Conservation (phyloP, 2,797 vertebrate genomes). For the Mergus octosetaceus region DNA sequence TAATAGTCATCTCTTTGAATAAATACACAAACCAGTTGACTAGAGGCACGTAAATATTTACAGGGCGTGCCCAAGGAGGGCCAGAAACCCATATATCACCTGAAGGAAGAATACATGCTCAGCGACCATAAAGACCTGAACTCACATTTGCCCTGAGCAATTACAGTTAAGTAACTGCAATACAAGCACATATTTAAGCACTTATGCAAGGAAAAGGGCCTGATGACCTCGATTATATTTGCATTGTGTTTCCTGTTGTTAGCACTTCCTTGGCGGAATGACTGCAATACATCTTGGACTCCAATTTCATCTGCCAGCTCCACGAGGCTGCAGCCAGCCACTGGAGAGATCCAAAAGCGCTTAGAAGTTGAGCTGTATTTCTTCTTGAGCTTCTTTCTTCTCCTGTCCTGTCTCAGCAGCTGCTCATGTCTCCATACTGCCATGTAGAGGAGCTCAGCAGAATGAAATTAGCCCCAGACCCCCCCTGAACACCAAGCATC, state of each 20-base stretch:
- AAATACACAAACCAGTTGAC: neutral
- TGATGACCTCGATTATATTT: constrained; percentile 60
- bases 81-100: constrained; percentile 40
- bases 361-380: neutral
- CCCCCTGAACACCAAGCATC: neutral
- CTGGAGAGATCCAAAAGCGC: neutral
- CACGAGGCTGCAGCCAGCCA: neutral
- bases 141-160: constrained; percentile 13
- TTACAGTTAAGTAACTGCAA: constrained; percentile 61
- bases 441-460: neutral
- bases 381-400: neutral
- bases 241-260: constrained; percentile 67
- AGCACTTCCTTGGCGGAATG: constrained; percentile 50
- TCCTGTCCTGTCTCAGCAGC: neutral
- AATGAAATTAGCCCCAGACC: neutral
- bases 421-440: neutral
- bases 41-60: constrained; percentile 37
- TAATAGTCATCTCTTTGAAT: neutral
- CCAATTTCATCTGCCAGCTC: constrained; percentile 30
- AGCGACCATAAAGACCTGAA: neutral
- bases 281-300: constrained; percentile 46
- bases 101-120: constrained; percentile 38
- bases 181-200: constrained; percentile 41
- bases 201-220: constrained; percentile 46
- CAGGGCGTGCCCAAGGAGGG: constrained; percentile 31